phyloP scores from a whole-genome alignment of 2,888 invertebrate species.

The Erannis defoliaria region DNA sequence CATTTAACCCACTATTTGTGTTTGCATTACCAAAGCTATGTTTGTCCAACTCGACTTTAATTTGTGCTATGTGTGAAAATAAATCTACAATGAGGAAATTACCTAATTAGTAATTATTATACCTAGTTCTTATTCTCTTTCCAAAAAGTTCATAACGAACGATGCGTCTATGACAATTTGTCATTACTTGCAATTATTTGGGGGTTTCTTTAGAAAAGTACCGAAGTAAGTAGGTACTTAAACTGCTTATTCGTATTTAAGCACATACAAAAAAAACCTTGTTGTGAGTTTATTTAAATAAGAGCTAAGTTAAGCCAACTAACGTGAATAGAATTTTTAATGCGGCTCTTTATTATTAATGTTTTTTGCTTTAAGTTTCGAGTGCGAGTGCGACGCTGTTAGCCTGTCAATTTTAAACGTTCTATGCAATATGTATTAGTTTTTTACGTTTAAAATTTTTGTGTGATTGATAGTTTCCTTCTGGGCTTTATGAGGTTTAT shows the following conservation, averaged over 20 bases:
- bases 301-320: slow-evolving; percentile 2
- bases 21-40: slow-evolving; percentile 42
- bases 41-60: slow-evolving; percentile 33
- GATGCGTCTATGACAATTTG: not conserved
- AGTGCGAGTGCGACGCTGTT: slow-evolving; percentile 19
- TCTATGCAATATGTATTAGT: not conserved
- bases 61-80: slow-evolving; percentile 38
- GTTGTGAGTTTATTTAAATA: slow-evolving; percentile 19
- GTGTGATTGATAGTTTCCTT: slow-evolving; percentile 12
- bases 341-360: slow-evolving; percentile 17
- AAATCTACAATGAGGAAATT: slow-evolving; percentile 20
- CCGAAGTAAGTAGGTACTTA: slow-evolving; percentile 9
- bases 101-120: slow-evolving; percentile 19
- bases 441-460: slow-evolving; percentile 5
- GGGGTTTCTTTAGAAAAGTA: not conserved
- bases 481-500: not conserved
- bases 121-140: not conserved
- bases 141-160: not conserved
- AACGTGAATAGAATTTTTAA: slow-evolving; percentile 25
- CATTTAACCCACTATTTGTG: slow-evolving; percentile 40
- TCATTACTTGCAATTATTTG: slow-evolving; percentile 1
- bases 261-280: not conserved
- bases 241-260: slow-evolving; percentile 5
- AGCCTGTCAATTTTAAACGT: slow-evolving; percentile 13
- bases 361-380: slow-evolving; percentile 27